phyloP scores from a whole-genome alignment of 1,140 invertebrate species.

The Trichomalopsis sarcophagae region DNA sequence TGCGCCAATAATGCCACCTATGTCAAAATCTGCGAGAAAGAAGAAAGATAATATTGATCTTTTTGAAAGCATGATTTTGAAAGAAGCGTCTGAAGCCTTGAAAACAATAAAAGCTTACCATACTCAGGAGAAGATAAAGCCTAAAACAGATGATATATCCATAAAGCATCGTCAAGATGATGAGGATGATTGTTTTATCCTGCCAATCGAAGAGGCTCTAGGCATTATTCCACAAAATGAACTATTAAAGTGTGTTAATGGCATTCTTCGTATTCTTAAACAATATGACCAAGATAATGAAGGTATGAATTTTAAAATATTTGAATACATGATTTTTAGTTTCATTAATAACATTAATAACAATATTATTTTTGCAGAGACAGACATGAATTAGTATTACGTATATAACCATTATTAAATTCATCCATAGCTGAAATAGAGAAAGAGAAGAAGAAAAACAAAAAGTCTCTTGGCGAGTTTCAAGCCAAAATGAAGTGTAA shows the following conservation, averaged over 20 bases:
- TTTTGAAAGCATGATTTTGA: background rate
- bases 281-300: background rate
- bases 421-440: too few species aligned
- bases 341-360: background rate
- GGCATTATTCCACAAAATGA: background rate
- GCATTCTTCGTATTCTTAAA: background rate
- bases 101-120: background rate
- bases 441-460: too few species aligned
- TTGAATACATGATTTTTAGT: background rate
- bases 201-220: background rate
- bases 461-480: too few species aligned
- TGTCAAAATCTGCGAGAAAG: background rate
- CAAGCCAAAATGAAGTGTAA: too few species aligned
- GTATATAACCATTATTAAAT: too few species aligned
- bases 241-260: background rate
- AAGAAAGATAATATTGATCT: background rate
- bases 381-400: too few species aligned
- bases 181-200: background rate
- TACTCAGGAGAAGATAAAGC: background rate
- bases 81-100: background rate
- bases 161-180: too few species aligned
- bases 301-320: background rate
- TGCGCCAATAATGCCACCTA: background rate
- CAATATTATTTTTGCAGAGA: too few species aligned
- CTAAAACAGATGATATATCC: background rate